Percentiles rank a stretch among this genome's conserved stretches.
phyloP scores from a whole-genome alignment of 2,888 invertebrate genomes.

The Trilocha varians region DNA sequence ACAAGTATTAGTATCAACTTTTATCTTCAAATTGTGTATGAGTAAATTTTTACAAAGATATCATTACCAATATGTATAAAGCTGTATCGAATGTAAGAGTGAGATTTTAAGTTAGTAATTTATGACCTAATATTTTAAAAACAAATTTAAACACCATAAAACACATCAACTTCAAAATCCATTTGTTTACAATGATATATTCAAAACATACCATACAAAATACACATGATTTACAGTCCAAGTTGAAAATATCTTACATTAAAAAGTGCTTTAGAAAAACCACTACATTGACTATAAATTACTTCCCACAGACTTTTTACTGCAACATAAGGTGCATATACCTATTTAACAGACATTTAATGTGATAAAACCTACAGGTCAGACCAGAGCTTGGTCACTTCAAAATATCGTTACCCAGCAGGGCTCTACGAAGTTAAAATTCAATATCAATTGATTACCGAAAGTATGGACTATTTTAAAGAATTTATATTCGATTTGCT shows the following conservation, averaged over 20 bases:
- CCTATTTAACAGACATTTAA: constrained; percentile 42
- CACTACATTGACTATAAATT: constrained; percentile 30
- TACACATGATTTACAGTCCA: too few species aligned
- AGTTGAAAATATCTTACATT: too few species aligned
- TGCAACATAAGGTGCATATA: constrained; percentile 29
- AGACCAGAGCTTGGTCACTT: constrained; percentile 29
- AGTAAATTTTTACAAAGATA: too few species aligned
- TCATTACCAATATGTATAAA: too few species aligned
- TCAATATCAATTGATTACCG: constrained; percentile 36
- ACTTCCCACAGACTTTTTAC: constrained; percentile 32
- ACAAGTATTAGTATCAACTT: too few species aligned
- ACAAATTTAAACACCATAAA: too few species aligned
- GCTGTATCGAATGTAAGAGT: too few species aligned
- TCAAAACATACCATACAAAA: background rate
- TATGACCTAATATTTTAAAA: too few species aligned
- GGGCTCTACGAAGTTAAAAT: constrained; percentile 35
- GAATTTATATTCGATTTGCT: constrained; percentile 36
- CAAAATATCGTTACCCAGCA: constrained; percentile 41
- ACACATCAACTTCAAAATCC: background rate
- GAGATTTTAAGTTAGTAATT: too few species aligned
- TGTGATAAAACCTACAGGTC: constrained; percentile 42
- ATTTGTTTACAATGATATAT: background rate
- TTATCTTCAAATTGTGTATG: too few species aligned
- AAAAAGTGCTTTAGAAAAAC: constrained; percentile 12
- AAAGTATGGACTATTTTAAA: constrained; percentile 39